Evolutionary conservation across 2,113 vertebrate genomes (phyloP).

Genomic region (Ceyx melanurus): DNA sequence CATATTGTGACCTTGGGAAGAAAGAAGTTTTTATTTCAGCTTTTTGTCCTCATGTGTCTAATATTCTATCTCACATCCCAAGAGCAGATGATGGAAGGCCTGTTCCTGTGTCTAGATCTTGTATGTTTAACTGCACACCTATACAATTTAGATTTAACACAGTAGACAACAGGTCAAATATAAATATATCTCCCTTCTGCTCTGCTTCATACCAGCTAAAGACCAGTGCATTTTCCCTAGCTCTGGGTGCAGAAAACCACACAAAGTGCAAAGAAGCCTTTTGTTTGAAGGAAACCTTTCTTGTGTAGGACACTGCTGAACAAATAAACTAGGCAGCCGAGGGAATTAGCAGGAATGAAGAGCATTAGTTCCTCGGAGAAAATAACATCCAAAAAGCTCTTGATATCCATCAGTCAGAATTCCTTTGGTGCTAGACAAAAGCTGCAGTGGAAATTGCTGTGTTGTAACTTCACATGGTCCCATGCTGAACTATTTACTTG

Average conservation of each 20-base stretch:
- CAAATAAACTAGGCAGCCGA: slow-evolving; percentile 57
- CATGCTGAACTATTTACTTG: slow-evolving; percentile 11
- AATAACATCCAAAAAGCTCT: slow-evolving; percentile 23
- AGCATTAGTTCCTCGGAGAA: slow-evolving; percentile 51
- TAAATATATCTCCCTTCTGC: slow-evolving; percentile 3
- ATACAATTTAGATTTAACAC: background rate
- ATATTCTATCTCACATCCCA: background rate
- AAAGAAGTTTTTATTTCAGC: background rate
- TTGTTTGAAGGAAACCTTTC: slow-evolving; percentile 52
- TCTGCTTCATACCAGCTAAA: slow-evolving; percentile 57
- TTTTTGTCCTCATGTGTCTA: background rate
- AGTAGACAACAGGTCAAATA: background rate
- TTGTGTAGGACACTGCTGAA: slow-evolving; percentile 56
- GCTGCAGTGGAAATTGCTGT: slow-evolving; percentile 16
- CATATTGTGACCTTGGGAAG: background rate
- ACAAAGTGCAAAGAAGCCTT: slow-evolving; percentile 53
- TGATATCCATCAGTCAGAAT: slow-evolving; percentile 47
- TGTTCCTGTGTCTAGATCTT: background rate
- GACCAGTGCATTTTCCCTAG: slow-evolving; percentile 7
- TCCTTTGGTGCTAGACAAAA: slow-evolving; percentile 7
- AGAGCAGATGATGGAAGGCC: background rate
- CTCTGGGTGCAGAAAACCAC: slow-evolving; percentile 62
- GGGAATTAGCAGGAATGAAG: slow-evolving; percentile 59
- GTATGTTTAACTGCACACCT: background rate
- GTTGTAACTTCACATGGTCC: background rate